Evolutionary conservation across 1,140 invertebrate species (phyloP), one percentile per base, ranked within the genome.

Genomic region (Sycophaga agraensis): DNA sequence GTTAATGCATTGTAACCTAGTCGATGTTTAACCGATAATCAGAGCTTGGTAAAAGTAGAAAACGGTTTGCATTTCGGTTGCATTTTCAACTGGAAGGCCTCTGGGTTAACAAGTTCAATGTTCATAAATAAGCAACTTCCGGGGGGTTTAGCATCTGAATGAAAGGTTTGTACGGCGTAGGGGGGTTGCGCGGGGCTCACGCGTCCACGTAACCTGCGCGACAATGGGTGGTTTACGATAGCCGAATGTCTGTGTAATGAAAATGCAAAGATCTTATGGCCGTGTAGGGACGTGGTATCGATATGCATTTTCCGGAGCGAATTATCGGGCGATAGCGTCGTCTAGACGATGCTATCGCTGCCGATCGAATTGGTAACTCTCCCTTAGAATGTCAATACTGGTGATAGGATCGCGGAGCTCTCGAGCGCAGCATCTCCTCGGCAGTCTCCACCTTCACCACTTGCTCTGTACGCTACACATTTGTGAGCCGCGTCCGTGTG

Each of bases 261-360:
- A 45, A 57, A 57, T 46, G 19, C 28, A 57, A 46, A 45, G 42
- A 1, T 17, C 7, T 22, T n/a, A n/a, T 24, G 16, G 4, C 17
- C 11, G 35, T 4, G 34, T 35, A 22, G 19, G n/a, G 14, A n/a
- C n/a, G 21, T 16, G 34, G 14, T 37, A 48, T 40, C 42, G 59
- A 50, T 51, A 59, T n/a, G n/a, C n/a, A n/a, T 37, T 61, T 55
- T 21, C 28, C 34, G 17, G 22, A 31, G 24, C 35, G 35, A 22
- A 43, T 56, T 57, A 63, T 56, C 53, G n/a, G 35, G 4, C 35
- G 53, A 57, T 51, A 63, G 34, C n/a, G 31, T 58, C 46, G 61
- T 63, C 61, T 63, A 63, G 55, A 63, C 61, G 61, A 63, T 63
- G 40, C 4, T 63, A 63, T 58, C 61, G 12, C 17, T 8, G 7